Evolutionary conservation across 2,113 vertebrate species (phyloP).

Genomic region (Cathartes aura): DNA sequence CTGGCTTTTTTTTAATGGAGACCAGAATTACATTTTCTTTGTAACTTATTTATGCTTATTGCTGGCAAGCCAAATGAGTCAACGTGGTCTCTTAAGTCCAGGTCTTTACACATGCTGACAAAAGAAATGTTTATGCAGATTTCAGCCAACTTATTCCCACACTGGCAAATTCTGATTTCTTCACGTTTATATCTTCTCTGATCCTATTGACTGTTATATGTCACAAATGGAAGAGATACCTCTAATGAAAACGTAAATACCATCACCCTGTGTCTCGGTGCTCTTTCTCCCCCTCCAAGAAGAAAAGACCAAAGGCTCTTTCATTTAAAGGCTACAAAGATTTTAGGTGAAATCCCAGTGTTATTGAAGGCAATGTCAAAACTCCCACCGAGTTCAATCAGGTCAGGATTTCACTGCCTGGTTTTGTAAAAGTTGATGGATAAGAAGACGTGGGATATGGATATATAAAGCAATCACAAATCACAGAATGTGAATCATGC

Average conservation of each 20-base stretch:
- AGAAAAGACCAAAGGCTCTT: neutral
- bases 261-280: neutral
- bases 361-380: neutral
- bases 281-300: neutral
- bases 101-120: neutral
- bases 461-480: neutral
- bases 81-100: neutral
- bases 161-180: neutral
- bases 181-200: neutral
- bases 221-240: neutral
- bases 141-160: neutral
- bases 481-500: neutral
- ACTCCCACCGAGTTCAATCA: neutral
- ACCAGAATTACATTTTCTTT: neutral
- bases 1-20: neutral
- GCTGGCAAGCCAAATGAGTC: neutral
- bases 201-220: neutral
- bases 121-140: neutral
- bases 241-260: neutral
- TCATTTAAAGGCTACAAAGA: neutral
- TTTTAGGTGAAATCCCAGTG: neutral
- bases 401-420: neutral
- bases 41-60: neutral
- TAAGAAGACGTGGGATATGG: neutral
- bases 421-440: slow-evolving; percentile 7